These are phyloP conservation scores for Saxidomus purpurata DNA, from an alignment of 1,140 invertebrate genomes.

Conservation along the genomic window DNA sequence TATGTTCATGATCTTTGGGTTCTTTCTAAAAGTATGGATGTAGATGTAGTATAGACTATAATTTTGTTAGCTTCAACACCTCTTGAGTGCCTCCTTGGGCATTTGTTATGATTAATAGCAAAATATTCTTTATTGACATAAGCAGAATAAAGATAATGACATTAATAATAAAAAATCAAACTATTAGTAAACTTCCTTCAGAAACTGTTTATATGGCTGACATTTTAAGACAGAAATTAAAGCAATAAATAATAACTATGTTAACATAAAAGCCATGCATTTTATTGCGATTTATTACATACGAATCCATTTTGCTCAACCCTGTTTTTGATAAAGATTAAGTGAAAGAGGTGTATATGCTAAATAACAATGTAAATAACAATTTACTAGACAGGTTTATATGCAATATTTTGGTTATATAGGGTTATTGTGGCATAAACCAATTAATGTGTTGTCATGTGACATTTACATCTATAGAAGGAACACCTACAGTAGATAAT, in stretches of 20 bases:
- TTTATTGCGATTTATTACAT: background rate
- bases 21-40: too few relatives aligned
- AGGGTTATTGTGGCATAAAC: background rate
- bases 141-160: too few relatives aligned
- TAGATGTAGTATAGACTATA: too few relatives aligned
- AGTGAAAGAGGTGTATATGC: background rate
- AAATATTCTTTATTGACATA: too few relatives aligned
- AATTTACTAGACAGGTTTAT: constrained; percentile 5
- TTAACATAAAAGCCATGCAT: background rate
- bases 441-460: background rate
- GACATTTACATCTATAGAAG: background rate
- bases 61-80: too few relatives aligned
- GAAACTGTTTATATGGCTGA: too few relatives aligned
- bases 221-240: background rate
- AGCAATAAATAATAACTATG: background rate
- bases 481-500: background rate
- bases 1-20: too few relatives aligned
- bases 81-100: too few relatives aligned
- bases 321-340: background rate
- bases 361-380: background rate
- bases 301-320: background rate
- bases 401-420: background rate
- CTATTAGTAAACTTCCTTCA: too few relatives aligned
- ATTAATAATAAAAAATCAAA: too few relatives aligned
- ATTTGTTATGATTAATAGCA: too few relatives aligned